Conservation (phyloP, 2,797 vertebrate genomes). For the Morus bassanus region DNA sequence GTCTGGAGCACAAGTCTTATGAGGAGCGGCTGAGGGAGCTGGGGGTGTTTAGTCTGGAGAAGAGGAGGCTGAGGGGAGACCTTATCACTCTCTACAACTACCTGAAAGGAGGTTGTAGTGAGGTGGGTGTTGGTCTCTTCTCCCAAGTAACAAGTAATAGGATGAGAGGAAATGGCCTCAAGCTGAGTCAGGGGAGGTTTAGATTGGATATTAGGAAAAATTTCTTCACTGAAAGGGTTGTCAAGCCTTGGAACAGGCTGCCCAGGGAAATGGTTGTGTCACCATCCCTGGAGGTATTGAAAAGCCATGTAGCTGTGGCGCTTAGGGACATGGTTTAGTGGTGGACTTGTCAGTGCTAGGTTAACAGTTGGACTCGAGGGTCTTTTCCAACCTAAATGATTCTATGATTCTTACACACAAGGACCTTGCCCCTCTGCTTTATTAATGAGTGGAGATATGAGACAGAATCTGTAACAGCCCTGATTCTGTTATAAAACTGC, state of each 20-base stretch:
- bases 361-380: neutral
- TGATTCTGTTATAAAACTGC: neutral
- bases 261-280: neutral
- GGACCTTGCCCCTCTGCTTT: neutral
- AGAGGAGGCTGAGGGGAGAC: rapidly evolving
- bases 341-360: neutral
- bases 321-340: neutral
- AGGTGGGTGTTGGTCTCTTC: rapidly evolving
- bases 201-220: neutral
- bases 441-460: neutral
- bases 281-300: neutral
- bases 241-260: neutral
- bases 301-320: neutral
- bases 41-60: rapidly evolving
- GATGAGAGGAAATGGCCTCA: neutral
- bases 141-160: rapidly evolving
- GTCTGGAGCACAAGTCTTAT: neutral
- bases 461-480: neutral
- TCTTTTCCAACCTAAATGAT: neutral
- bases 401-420: rapidly evolving
- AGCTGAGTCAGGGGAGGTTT: neutral
- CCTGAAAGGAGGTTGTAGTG: rapidly evolving
- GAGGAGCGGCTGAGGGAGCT: neutral
- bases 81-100: rapidly evolving
- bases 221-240: rapidly evolving